A percentile compares a stretch with the other conserved stretches of the same genome.
These are phyloP conservation scores for Alces alces DNA, from an alignment of 2,113 vertebrate genomes.

Conservation along the genomic window DNA sequence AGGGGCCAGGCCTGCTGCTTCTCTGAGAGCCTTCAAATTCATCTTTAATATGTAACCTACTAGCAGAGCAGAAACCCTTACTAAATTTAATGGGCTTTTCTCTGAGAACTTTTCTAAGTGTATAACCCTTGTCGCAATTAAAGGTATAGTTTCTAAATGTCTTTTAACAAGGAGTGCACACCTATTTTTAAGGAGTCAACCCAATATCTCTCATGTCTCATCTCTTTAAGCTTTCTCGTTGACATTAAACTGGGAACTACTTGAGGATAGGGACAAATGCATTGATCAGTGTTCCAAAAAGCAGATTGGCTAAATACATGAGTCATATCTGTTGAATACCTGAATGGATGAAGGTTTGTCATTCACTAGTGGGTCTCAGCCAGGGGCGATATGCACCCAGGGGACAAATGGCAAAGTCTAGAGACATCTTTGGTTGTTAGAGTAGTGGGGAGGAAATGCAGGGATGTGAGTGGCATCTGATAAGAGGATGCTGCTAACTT, in stretches of 20 bases:
- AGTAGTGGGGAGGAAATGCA: not conserved
- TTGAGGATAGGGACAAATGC: not conserved
- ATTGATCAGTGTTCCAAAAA: not conserved
- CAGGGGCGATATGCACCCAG: not conserved
- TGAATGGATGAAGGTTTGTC: not conserved
- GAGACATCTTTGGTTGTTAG: not conserved
- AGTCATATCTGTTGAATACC: not conserved
- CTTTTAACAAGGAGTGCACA: not conserved
- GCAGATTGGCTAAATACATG: not conserved
- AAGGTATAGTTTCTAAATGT: conserved; percentile 46
- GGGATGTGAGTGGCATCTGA: fast-evolving
- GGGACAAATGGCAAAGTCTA: not conserved
- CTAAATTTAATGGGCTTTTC: conserved; percentile 49
- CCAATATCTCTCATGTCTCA: not conserved
- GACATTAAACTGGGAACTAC: not conserved
- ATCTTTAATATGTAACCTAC: conserved; percentile 63
- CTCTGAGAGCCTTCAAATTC: conserved; percentile 57
- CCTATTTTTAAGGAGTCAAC: not conserved
- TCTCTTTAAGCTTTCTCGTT: not conserved
- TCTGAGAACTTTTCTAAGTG: conserved; percentile 39
- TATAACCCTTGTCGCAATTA: conserved; percentile 38
- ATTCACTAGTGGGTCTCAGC: not conserved
- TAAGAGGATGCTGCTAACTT: not conserved
- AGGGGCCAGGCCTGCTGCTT: conserved; percentile 40
- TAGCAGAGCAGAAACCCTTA: conserved; percentile 33